These are phyloP conservation scores for Schmidtea mediterranea DNA, from an alignment of 1,140 invertebrate species.

Conservation along the genomic window DNA sequence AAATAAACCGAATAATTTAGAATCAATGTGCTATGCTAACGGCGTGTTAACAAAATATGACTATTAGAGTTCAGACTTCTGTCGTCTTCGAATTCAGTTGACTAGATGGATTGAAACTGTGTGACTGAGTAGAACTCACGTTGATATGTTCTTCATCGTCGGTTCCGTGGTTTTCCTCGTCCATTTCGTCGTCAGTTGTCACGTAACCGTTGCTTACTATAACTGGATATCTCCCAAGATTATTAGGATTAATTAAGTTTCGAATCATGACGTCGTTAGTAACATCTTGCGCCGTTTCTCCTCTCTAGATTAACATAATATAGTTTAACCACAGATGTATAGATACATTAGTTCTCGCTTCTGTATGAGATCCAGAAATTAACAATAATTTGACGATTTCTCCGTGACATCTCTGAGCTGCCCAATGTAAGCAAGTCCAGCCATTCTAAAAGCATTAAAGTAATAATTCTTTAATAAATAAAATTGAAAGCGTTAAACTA, in stretches of 20 bases:
- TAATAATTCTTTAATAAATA: not conserved
- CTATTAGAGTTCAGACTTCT: too few species aligned
- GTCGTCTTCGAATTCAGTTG: too few species aligned
- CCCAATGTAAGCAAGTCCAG: conserved; percentile 31
- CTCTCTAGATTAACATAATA: not conserved
- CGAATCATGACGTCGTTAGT: not conserved
- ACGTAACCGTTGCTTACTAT: conserved; percentile 3
- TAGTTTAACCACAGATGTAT: too few species aligned
- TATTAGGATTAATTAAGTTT: not conserved
- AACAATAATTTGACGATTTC: conserved; percentile 49
- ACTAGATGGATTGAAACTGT: too few species aligned
- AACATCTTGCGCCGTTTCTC: not conserved
- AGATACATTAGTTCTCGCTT: not conserved
- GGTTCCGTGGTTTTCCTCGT: not conserved
- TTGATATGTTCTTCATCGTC: too few species aligned
- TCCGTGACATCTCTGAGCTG: conserved; percentile 27
- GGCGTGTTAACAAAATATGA: too few species aligned
- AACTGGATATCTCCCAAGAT: not conserved
- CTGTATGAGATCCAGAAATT: conserved; percentile 56
- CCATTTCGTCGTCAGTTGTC: conserved; percentile 1
- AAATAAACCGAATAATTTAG: too few species aligned
- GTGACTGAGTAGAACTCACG: too few species aligned
- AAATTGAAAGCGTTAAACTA: too few species aligned
- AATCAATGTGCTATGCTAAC: too few species aligned
- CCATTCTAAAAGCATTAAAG: conserved; percentile 24